Base-by-base conservation (phyloP, 2,113 vertebrate species). In the Sylvilagus bachmani region DNA sequence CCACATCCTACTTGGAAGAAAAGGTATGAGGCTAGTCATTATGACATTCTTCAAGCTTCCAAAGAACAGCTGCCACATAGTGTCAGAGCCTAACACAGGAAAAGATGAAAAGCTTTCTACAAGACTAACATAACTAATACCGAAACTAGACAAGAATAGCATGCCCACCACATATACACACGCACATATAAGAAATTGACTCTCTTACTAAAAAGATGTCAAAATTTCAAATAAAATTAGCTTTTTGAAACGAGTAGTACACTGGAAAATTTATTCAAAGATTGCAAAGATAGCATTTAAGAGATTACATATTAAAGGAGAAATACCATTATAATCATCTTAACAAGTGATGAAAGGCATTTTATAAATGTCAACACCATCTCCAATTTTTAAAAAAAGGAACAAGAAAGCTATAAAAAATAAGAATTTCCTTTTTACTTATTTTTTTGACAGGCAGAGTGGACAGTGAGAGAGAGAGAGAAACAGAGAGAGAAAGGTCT, bases 141-240 rank as follows among this genome's bases (percentile, higher is more conserved):
- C 55, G 29, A 64, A 70, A 88, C 53, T 58, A 82, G 53, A 94
- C 5, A 71, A 36, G 8, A 86, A 87, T 6, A 71, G 53, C 14
- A 62, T 70, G 31, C 21, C 25, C 11, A 51, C 61, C 36, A 78
- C 5, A 84, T 16, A 71, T 29, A 83, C 55, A 77, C 13, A 92
- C 13, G 80, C 0, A 58, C 9, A 36, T 8, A 71, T 3, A 87
- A 7, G 91, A 33, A 96, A 61, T 49, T 58, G 83, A 80, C 12
- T 86, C 12, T 86, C 22, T 75, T 70, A 55, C 29, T 27, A 51
- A 85, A 77, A 94, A 71, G 2, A 33, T 75, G 13, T 69, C 44
- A 70, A 73, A 80, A 85, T 64, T 64, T 89, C 17, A 91, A 84
- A 86, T 78, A 86, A 90, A 95, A 88, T 49, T 77, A 86, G 19